A percentile compares a stretch with the other conserved stretches of the same genome.
Conservation (phyloP, 1,140 invertebrate genomes). For the Nephila pilipes region DNA sequence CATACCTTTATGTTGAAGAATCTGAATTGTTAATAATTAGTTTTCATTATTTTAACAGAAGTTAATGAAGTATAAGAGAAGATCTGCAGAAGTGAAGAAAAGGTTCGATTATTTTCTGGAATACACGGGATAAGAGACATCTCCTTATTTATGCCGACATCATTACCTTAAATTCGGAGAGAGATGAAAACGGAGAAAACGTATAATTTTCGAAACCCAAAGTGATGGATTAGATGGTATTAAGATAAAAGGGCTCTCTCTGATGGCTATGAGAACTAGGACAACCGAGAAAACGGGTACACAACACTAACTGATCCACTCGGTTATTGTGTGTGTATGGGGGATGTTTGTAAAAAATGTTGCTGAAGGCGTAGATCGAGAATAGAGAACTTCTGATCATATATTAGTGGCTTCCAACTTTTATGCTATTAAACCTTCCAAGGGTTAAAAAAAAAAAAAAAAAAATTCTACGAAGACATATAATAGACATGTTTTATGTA, state of each 20-base stretch:
- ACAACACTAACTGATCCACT: neutral
- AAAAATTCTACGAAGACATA: too few relatives aligned
- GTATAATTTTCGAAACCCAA: constrained; percentile 28
- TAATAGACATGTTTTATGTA: too few relatives aligned
- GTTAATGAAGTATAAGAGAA: neutral
- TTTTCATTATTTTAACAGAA: neutral
- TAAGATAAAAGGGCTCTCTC: neutral
- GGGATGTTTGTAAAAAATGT: neutral
- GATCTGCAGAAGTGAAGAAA: neutral
- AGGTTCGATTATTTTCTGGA: neutral
- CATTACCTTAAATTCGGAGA: constrained; percentile 4
- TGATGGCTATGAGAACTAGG: constrained; percentile 13
- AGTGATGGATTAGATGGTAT: neutral
- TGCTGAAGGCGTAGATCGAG: neutral
- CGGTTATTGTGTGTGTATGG: neutral
- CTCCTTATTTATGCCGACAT: neutral
- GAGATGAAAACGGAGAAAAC: neutral
- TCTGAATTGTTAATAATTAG: neutral
- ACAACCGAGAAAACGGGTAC: neutral
- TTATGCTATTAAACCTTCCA: too few relatives aligned
- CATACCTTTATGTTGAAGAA: neutral
- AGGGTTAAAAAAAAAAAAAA: too few relatives aligned
- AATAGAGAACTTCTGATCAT: too few relatives aligned
- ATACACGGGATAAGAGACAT: neutral
- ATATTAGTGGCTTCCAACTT: too few relatives aligned